Base-by-base conservation (phyloP, 2,113 vertebrate species). In the Mesembrinibis cayennensis region DNA sequence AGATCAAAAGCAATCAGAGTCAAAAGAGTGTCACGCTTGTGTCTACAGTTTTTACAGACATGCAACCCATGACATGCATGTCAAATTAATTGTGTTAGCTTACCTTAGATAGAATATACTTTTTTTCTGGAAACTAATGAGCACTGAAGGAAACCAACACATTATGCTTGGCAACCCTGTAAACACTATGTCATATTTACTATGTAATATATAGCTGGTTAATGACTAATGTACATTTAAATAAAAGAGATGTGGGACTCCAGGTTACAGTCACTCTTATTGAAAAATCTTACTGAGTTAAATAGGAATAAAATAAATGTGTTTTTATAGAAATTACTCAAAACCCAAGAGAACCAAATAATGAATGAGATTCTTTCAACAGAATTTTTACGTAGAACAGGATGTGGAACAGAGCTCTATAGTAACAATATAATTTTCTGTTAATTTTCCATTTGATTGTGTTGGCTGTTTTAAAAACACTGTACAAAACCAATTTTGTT, bases 51-150 rank as follows among this genome's bases (percentile, higher is more conserved):
- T 82, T 72, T 42, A 67, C 36, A 62, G 29, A 17, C 16, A 26
- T 2, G 1, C 10, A 67, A 38, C 7, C 6, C 13, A 20, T 47
- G 70, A 32, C 2, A 52, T 21, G 50, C 0, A 0, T 30, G 55
- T 87, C 36, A 69, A 59, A 49, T 27, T 77, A 66, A 50, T 30
- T 71, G 18, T 50, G 61, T 56, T 83, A 74, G 9, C 22, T 74
- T 83, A 79, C 16, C 11, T 86, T 52, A 67, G 15, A 27, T 11
- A 52, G 14, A 45, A 42, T 50, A 56, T 36, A 17, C 5, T 15
- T 73, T 66, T 82, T 59, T 77, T 5, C 22, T 52, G 30, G 38
- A 92, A 81, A 36, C 53, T 40, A 53, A 65, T 53, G 52, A n/a
- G 34, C 25, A 22, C 8, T 30, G 26, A 74, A 79, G 62, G 49